Conservation (phyloP, 2,888 invertebrate species). For the Cephalotes varians region DNA sequence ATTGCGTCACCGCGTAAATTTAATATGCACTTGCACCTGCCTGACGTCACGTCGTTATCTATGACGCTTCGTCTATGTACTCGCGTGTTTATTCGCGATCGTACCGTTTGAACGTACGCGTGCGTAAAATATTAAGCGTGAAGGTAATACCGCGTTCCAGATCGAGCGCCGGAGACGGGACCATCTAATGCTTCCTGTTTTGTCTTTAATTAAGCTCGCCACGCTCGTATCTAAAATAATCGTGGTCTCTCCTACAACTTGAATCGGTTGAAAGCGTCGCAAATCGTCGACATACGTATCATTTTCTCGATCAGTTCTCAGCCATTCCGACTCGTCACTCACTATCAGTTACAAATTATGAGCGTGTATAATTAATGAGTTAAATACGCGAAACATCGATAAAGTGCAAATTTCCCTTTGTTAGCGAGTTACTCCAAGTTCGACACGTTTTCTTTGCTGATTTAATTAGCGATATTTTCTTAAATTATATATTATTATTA, state of each 20-base stretch:
- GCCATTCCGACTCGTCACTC: neutral
- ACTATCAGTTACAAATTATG: slow-evolving; percentile 16
- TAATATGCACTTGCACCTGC: slow-evolving; percentile 4
- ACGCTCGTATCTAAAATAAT: slow-evolving; percentile 55
- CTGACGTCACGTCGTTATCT: slow-evolving; percentile 34
- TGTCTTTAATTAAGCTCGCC: slow-evolving; percentile 60
- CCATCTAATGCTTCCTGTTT: slow-evolving; percentile 59
- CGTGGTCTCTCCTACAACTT: slow-evolving; percentile 61
- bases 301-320: slow-evolving; percentile 42
- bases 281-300: slow-evolving; percentile 7
- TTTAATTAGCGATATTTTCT: neutral
- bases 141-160: slow-evolving; percentile 38
- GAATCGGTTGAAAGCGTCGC: slow-evolving; percentile 60
- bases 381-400: neutral
- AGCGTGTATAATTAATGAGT: slow-evolving; percentile 27
- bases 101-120: slow-evolving; percentile 16
- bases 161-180: slow-evolving; percentile 9
- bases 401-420: neutral
- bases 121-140: slow-evolving; percentile 52
- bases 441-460: neutral
- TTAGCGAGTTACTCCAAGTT: neutral
- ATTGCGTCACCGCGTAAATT: slow-evolving; percentile 23
- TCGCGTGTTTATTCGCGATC: slow-evolving; percentile 11
- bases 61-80: slow-evolving; percentile 3
- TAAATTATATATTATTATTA: neutral